Conservation (phyloP, 2,113 vertebrate species). For the Phrynosoma platyrhinos region DNA sequence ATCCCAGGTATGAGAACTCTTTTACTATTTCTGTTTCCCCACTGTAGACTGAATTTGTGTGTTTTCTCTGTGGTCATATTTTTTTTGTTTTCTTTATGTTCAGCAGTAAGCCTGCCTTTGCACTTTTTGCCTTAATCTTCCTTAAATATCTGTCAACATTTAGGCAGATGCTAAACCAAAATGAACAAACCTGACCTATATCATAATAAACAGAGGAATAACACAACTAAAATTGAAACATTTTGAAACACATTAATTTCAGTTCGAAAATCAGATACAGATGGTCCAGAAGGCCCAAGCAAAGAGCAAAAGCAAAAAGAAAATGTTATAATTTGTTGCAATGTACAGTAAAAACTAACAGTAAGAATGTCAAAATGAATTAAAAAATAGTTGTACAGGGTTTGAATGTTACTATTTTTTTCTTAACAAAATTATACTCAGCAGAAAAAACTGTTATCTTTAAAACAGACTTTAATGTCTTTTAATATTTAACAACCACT, state of each 20-base stretch:
- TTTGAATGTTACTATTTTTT: neutral
- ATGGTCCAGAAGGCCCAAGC: neutral
- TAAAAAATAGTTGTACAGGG: neutral
- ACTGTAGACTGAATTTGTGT: too few species aligned
- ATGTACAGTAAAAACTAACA: neutral
- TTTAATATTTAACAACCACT: neutral
- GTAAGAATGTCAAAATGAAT: neutral
- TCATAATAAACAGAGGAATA: neutral
- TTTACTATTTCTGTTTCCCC: too few species aligned
- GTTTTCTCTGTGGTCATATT: too few species aligned
- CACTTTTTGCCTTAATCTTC: too few species aligned
- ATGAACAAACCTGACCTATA: neutral
- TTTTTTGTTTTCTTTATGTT: too few species aligned
- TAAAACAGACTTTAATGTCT: neutral
- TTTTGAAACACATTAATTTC: neutral
- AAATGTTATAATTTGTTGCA: neutral
- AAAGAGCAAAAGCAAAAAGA: neutral
- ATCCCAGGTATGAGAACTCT: too few species aligned
- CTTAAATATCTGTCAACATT: too few species aligned
- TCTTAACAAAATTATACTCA: neutral
- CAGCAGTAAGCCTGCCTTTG: too few species aligned
- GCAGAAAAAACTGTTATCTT: neutral
- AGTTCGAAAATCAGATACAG: neutral
- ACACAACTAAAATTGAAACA: neutral
- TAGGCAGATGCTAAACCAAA: too few species aligned